Base-by-base conservation (phyloP, 2,888 invertebrate species). In the Trichacis sp. region DNA sequence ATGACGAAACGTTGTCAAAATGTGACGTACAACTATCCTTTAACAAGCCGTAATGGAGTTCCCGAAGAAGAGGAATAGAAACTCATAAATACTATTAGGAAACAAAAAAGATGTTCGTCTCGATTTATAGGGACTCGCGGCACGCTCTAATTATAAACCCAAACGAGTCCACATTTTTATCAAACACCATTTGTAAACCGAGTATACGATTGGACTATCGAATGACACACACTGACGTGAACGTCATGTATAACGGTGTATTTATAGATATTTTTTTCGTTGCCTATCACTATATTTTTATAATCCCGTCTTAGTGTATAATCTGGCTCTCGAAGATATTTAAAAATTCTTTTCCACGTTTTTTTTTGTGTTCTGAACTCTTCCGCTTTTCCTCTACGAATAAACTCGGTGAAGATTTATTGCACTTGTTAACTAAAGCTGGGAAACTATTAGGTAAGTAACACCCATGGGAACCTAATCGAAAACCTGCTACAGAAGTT, bases 391-490 rank as follows among this genome's bases (percentile, higher is more conserved):
- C 8, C 3, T 24, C 8, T 24, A 3, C 24, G 24, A 24, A 24
- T 24, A 24, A 24, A 24, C 4, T 24, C 4, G 24, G 24, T 8
- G 24, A 5, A 8, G 24, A 24, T 24, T 24, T 24, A 24, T 24
- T 24, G 24, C 38, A 36, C 12, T 29, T 57, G 19, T n/a, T 15
- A 17, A 43, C 50, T 48, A 15, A 49, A 52, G 29, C n/a, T n/a
- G n/a, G 56, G 36, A 53, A 53, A 50, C 52, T 57, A 57, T 57
- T 63, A 64, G 54, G 66, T 70, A 76, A 71, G 62, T 58, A 70
- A 70, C 54, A 73, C 72, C 69, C 76, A 72, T 76, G 76, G 71
- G 74, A 78, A 74, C 67, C 64, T 14, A 24, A 15, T 12, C 45
- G 30, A 60, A 42, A 48, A 58, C 51, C 59, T 63, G 20, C 65